Conservation (phyloP, 2,113 vertebrate genomes). For the Bostrychus sinensis region DNA sequence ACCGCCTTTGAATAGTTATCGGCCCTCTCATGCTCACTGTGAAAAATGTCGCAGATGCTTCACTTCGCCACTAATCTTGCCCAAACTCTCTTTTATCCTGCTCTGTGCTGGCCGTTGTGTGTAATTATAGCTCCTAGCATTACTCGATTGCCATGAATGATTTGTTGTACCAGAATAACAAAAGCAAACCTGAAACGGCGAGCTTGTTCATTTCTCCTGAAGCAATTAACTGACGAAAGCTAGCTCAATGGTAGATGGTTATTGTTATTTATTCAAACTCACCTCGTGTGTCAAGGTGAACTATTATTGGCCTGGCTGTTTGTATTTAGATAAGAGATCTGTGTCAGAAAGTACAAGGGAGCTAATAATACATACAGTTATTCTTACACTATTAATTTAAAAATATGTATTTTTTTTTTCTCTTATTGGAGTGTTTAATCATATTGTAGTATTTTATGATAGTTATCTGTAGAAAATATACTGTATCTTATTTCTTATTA, state of each 20-base stretch:
- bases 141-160: conserved; percentile 25
- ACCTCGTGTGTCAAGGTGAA: conserved; percentile 26
- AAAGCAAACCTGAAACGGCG: conserved; percentile 11
- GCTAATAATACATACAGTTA: not conserved
- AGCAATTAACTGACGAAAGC: conserved; percentile 56
- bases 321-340: not conserved
- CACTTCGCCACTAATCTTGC: conserved; percentile 34
- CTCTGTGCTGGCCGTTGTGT: not conserved
- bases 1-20: not conserved
- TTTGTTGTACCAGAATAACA: conserved; percentile 6
- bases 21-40: not conserved
- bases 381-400: too few species aligned
- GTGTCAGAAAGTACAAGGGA: not conserved
- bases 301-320: not conserved
- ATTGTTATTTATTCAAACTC: conserved; percentile 17
- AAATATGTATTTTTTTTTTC: too few species aligned
- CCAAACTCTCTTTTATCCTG: conserved; percentile 16
- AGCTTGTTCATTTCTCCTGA: not conserved
- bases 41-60: conserved; percentile 32
- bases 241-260: conserved; percentile 5
- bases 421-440: too few species aligned
- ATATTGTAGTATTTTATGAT: too few species aligned
- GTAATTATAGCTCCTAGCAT: conserved; percentile 37
- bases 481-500: too few species aligned
- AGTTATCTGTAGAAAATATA: too few species aligned